Evolutionary conservation across 2,797 vertebrate genomes (phyloP).

Genomic region (Argentina silus): DNA sequence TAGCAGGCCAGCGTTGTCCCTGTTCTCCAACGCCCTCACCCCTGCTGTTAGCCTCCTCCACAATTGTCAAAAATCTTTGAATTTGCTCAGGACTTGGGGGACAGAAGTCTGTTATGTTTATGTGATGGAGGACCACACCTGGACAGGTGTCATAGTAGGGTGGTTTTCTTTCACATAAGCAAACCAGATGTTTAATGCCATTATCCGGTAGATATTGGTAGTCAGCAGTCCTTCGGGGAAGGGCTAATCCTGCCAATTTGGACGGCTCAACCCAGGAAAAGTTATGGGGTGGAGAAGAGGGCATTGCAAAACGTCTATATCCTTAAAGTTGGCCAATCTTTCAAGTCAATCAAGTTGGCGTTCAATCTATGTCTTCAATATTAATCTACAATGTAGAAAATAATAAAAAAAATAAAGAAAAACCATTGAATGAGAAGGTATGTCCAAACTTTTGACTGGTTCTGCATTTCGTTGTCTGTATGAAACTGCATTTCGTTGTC

Average conservation of each 20-base stretch:
- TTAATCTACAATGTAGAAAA: no score
- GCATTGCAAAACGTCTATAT: no score
- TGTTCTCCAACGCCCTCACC: slow-evolving; percentile 89
- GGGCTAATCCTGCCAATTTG: slow-evolving; percentile 85
- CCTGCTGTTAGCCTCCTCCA: slow-evolving; percentile 83
- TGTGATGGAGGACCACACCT: slow-evolving; percentile 81
- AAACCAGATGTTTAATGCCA: slow-evolving; percentile 88
- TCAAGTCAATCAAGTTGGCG: no score
- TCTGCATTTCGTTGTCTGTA: no score
- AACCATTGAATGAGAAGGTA: no score
- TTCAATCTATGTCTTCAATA: no score
- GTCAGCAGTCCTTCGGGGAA: slow-evolving; percentile 84
- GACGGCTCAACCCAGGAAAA: slow-evolving; percentile 91
- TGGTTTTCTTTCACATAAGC: slow-evolving; percentile 84
- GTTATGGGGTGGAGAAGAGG: slow-evolving; percentile 79
- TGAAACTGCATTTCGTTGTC: no score
- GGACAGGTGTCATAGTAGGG: slow-evolving; percentile 85
- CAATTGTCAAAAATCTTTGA: slow-evolving; percentile 83
- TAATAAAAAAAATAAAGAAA: no score
- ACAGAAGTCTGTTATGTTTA: slow-evolving; percentile 87
- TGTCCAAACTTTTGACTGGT: no score
- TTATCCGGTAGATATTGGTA: slow-evolving; percentile 87
- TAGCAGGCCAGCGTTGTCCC: slow-evolving; percentile 97
- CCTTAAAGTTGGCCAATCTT: no score
- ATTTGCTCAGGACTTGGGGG: slow-evolving; percentile 85